Conservation (phyloP, 2,113 vertebrate genomes). For the Eretmochelys imbricata region DNA sequence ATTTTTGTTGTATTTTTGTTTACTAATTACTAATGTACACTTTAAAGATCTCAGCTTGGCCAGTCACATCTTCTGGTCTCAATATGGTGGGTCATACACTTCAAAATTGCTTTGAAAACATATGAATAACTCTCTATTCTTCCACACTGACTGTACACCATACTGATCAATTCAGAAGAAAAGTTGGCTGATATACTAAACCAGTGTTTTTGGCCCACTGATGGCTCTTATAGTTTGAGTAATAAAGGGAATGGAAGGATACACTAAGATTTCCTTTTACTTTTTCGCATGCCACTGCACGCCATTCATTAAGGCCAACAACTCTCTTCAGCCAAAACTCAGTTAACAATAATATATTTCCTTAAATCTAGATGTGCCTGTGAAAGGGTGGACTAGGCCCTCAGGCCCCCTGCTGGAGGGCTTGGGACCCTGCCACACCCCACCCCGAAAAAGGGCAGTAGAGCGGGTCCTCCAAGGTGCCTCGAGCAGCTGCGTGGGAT, state of each 20-base stretch:
- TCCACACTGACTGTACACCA: neutral
- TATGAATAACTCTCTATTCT: constrained; percentile 35
- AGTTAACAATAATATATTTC: neutral
- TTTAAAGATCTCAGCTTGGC: constrained; percentile 24
- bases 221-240: neutral
- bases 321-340: neutral
- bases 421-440: too few relatives aligned
- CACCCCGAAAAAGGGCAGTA: too few relatives aligned
- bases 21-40: constrained; percentile 13
- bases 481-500: too few relatives aligned
- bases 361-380: neutral
- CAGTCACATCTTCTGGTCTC: constrained; percentile 18
- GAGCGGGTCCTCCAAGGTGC: too few relatives aligned
- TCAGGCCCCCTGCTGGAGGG: too few relatives aligned
- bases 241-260: constrained; percentile 11
- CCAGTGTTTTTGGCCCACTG: constrained; percentile 27
- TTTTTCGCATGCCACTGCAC: neutral
- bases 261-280: constrained; percentile 16
- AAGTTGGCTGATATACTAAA: constrained; percentile 31
- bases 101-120: constrained; percentile 36
- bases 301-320: constrained; percentile 32
- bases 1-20: neutral
- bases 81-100: constrained; percentile 41
- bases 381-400: too few relatives aligned
- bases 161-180: constrained; percentile 50